These are phyloP conservation scores for Myotis davidii DNA, from an alignment of 2,113 vertebrate genomes.

Conservation along the genomic window DNA sequence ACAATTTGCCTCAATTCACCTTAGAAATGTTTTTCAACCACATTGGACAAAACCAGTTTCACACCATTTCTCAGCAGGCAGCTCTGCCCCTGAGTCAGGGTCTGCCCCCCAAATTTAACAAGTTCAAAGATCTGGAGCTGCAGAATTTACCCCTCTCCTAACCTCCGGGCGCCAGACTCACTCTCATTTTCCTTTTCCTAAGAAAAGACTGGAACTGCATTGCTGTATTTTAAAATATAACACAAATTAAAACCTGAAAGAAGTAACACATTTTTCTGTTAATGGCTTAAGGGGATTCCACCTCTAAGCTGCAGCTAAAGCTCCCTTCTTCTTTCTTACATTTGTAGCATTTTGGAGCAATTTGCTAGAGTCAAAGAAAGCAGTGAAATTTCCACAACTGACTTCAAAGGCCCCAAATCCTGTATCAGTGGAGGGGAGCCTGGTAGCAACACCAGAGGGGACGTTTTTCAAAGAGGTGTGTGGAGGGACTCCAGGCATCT, in stretches of 20 bases:
- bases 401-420: constrained; percentile 59
- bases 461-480: constrained; percentile 68
- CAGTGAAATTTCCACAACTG: constrained; percentile 55
- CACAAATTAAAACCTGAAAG: constrained; percentile 60
- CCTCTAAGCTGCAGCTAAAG: constrained; percentile 73
- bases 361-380: constrained; percentile 63
- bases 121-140: not conserved
- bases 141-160: not conserved
- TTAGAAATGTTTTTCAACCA: not conserved
- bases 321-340: constrained; percentile 41
- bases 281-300: constrained; percentile 68
- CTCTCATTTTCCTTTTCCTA: not conserved
- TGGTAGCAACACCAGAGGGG: constrained; percentile 54
- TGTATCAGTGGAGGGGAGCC: constrained; percentile 40
- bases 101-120: not conserved
- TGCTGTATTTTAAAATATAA: constrained; percentile 48
- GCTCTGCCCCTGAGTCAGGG: not conserved
- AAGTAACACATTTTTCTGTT: constrained; percentile 55
- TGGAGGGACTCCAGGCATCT: constrained; percentile 36
- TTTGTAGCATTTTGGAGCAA: constrained; percentile 65
- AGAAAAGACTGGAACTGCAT: not conserved
- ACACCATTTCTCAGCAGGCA: not conserved
- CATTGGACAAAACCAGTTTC: not conserved
- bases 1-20: not conserved
- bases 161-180: rapidly evolving